phyloP scores from a whole-genome alignment of 2,113 vertebrate species.

The Danionella cerebrum region DNA sequence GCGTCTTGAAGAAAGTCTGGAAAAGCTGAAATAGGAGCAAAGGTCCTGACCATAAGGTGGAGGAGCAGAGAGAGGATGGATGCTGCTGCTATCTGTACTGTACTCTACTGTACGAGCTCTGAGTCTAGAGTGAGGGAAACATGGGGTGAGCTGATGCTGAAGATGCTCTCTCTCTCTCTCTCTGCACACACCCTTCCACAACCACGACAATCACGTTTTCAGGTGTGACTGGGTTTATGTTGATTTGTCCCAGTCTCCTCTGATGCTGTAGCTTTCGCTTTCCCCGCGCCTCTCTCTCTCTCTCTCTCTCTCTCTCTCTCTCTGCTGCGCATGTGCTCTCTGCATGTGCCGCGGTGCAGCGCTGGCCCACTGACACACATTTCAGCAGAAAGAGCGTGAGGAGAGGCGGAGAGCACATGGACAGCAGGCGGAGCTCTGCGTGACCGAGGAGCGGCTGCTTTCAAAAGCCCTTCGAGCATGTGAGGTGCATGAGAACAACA shows the following conservation, averaged over 20 bases:
- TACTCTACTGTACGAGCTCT: slow-evolving; percentile 26
- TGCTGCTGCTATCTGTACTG: slow-evolving; percentile 34
- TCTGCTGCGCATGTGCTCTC: slow-evolving; percentile 61
- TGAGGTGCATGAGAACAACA: not conserved
- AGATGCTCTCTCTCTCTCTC: slow-evolving; percentile 20
- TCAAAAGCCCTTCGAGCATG: slow-evolving; percentile 5
- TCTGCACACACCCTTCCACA: slow-evolving; percentile 53
- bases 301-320: too few relatives aligned
- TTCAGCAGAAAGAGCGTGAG: slow-evolving; percentile 67
- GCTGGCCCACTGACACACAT: slow-evolving; percentile 76
- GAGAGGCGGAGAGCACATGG: slow-evolving; percentile 55
- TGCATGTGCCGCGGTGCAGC: slow-evolving; percentile 62
- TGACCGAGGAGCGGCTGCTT: slow-evolving; percentile 51
- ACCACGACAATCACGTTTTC: slow-evolving; percentile 62
- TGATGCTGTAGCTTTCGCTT: slow-evolving; percentile 37
- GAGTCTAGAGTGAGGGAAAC: not conserved
- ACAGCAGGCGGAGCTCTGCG: slow-evolving; percentile 66
- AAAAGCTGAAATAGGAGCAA: slow-evolving; percentile 27
- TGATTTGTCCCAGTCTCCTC: slow-evolving; percentile 46
- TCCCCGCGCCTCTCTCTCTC: too few relatives aligned
- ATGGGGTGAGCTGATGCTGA: slow-evolving; percentile 20
- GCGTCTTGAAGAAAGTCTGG: slow-evolving; percentile 2
- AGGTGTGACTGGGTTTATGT: slow-evolving; percentile 56
- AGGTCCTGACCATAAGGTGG: slow-evolving; percentile 30
- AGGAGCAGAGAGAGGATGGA: too few relatives aligned